Evolutionary conservation across 1,140 invertebrate genomes (phyloP), one percentile per base, ranked within the genome.

Genomic region (Caerostris extrusa): DNA sequence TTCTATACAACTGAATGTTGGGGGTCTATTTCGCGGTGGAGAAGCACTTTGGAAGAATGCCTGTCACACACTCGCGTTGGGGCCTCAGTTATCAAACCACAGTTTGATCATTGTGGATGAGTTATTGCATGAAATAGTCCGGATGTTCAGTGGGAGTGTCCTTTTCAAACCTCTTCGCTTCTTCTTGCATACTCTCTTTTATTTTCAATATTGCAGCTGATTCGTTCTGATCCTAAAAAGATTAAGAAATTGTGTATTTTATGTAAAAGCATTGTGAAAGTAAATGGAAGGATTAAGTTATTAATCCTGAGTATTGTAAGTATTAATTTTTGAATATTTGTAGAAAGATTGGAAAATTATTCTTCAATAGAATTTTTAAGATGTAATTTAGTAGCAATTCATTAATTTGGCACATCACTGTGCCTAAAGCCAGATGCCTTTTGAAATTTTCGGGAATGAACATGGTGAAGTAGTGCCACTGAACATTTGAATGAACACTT

Each of bases 161-260:
- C 97, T 99, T 99, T 97, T 99, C 99, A 97, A 99, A 99, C 96
- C 98, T 98, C 97, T 99, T 99, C 96, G 99, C 99, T 97, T 99
- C 99, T 97, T 99, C 99, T 97, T 99, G 99, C 94, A 99, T 99
- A 97, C 98, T 99, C 97, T 99, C 99, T 97, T 99, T 99, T 96
- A 99, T 99, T 97, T 99, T 99, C 96, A 99, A 97, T 96, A 99
- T 99, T 97, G 99, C 99, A 96, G 98, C 99, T 95, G 98, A 99
- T 97, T 99, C 99, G 95, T 98, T 99, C 97, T 99, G 98, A 97
- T 99, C 95, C 94, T 95, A 34, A 64, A 87, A 19, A 64, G 10
- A 88, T 7, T 64, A 50, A 19, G 7, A 10, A 85, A n/a, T 58
- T 17, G 69, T 14, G 34, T 34, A 34, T 34, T 1, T 34, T 34